Evolutionary conservation across 1,140 invertebrate genomes (phyloP), one percentile per base, ranked within the genome.

Genomic region (Zeugodacus cucurbitae): DNA sequence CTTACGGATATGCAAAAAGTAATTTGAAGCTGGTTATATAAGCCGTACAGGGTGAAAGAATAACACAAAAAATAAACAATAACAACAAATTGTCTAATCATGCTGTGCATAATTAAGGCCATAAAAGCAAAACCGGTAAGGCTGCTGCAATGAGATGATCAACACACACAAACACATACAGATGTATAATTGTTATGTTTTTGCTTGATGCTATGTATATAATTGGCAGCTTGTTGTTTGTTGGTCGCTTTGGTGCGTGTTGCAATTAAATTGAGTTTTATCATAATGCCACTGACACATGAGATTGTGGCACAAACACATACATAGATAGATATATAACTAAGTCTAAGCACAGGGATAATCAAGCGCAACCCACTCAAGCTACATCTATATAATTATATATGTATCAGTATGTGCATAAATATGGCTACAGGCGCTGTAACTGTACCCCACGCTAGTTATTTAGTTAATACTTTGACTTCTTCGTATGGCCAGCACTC

Each of bases 231-330:
- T 37, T 74, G 11, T 74, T 74, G 67, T 74, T 74, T 34, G 29
- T 20, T 37, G 32, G 34, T 74, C 32, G 34, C 67, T 74, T 22
- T 74, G 67, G 67, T 74, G 67, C 34, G 67, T 74, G 34, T 74
- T 74, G 67, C 67, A 74, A 41, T 74, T 74, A 74, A 74, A 74
- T 74, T 74, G 34, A 74, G 67, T 74, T 74, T 74, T 74, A 34
- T 74, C 67, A 74, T 74, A 74, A 74, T 74, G 34, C 34, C 67
- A 74, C 17, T 37, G 32, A 74, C 67, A 74, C 67, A 74, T 41
- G 22, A 74, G 67, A 41, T 29, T 32, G 29, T 32, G 29, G 0
- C 62, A 32, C 48, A 54, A 17, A 8, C 7, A 8, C 7, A 17
- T 17, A 54, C 48, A 54, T 41, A 41, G 3, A 41, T 41, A 3